Percentiles rank a stretch among this genome's conserved stretches.
phyloP scores from a whole-genome alignment of 2,113 vertebrate species.

The Alouatta palliata region DNA sequence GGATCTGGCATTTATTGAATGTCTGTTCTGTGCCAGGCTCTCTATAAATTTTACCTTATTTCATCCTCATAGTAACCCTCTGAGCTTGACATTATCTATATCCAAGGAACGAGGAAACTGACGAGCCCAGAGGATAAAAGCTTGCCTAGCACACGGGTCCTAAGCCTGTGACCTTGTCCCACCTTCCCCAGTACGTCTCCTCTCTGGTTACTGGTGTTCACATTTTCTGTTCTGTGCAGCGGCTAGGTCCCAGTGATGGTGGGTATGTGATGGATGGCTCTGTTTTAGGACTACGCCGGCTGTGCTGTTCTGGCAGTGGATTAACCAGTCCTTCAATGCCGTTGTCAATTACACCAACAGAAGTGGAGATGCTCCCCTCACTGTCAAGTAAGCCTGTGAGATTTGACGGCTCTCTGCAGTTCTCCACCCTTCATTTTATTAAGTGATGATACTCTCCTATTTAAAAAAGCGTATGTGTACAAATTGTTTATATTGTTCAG shows the following conservation, averaged over 20 bases:
- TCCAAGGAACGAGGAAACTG: neutral
- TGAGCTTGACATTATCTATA: neutral
- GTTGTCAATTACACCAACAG: constrained; percentile 98
- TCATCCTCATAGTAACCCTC: neutral
- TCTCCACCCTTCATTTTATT: rapidly evolving
- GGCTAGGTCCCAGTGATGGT: rapidly evolving
- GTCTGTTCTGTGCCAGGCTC: neutral
- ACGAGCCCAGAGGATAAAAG: rapidly evolving
- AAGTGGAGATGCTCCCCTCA: constrained; percentile 96
- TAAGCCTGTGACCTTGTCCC: neutral
- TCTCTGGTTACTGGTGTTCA: rapidly evolving
- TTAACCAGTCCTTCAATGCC: constrained; percentile 99
- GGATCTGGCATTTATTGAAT: neutral
- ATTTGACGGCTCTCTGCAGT: rapidly evolving
- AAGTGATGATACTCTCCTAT: neutral
- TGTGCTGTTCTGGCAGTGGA: constrained; percentile 98
- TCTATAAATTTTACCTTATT: neutral
- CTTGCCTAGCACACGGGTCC: neutral
- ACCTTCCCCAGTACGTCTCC: neutral
- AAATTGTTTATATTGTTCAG: neutral
- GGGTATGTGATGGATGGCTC: rapidly evolving
- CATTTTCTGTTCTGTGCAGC: rapidly evolving
- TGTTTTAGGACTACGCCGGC: constrained; percentile 93
- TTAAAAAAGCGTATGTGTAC: rapidly evolving
- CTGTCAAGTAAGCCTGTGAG: constrained; percentile 86